These are phyloP conservation scores for Colius striatus DNA, from an alignment of 2,113 vertebrate genomes.

Conservation along the genomic window DNA sequence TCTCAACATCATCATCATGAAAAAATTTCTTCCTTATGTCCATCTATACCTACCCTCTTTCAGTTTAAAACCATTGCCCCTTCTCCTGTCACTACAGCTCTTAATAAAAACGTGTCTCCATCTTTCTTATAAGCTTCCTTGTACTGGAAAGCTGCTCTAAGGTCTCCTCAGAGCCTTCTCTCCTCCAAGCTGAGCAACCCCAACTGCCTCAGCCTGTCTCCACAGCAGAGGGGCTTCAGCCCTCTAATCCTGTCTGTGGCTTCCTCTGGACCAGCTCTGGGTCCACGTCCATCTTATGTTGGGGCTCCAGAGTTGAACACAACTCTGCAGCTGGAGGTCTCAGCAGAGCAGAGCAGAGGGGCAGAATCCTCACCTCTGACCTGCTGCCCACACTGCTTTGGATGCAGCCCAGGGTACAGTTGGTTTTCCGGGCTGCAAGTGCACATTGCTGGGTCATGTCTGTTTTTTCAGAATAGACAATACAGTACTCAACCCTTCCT, in stretches of 20 bases:
- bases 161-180: accelerated
- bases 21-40: background rate
- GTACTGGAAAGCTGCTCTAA: accelerated
- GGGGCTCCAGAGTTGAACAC: background rate
- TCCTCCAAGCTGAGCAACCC: background rate
- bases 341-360: accelerated
- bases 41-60: background rate
- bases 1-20: background rate
- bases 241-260: background rate
- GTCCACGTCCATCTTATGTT: background rate
- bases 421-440: background rate
- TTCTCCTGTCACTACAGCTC: background rate
- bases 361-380: background rate
- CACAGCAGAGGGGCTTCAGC: background rate
- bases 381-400: background rate
- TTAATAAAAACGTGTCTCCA: background rate
- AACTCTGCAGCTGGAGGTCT: background rate
- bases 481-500: background rate
- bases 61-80: background rate
- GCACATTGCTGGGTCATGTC: accelerated
- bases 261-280: background rate
- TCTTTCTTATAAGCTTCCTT: background rate
- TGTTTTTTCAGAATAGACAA: background rate
- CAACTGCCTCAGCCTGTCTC: background rate
- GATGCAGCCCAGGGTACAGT: accelerated